Percentiles rank a stretch among this genome's conserved stretches.
Evolutionary conservation across 2,888 invertebrate species (phyloP).

Genomic region (Hypomecis punctinalis): DNA sequence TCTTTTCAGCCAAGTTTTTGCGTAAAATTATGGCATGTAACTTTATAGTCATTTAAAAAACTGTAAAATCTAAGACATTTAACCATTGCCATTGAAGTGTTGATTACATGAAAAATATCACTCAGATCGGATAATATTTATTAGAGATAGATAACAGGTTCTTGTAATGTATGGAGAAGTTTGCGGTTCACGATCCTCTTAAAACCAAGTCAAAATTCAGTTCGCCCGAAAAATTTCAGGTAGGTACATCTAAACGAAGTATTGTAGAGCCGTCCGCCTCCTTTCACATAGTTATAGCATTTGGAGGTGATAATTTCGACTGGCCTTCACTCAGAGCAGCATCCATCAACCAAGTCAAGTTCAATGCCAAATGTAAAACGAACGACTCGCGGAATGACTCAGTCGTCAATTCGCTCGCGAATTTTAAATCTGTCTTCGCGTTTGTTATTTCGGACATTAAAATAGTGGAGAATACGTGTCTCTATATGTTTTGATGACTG

Average conservation of each 20-base stretch:
- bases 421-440: neutral
- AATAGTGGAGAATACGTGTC: neutral
- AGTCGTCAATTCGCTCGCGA: constrained; percentile 1
- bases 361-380: constrained; percentile 42
- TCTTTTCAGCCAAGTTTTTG: no score
- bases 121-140: no score
- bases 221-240: neutral
- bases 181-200: no score
- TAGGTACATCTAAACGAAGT: neutral
- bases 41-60: no score
- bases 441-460: neutral
- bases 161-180: no score
- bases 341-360: constrained; percentile 43
- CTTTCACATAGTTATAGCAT: neutral
- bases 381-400: neutral
- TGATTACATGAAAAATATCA: no score
- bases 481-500: neutral
- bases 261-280: constrained; percentile 5
- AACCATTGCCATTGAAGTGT: no score
- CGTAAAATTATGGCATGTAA: no score
- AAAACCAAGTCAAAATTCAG: no score
- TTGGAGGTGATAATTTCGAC: constrained; percentile 17
- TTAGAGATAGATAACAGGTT: no score
- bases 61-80: no score
- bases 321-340: constrained; percentile 31